phyloP scores from a whole-genome alignment of 2,113 vertebrate genomes.

The Mionectes macconnelli region DNA sequence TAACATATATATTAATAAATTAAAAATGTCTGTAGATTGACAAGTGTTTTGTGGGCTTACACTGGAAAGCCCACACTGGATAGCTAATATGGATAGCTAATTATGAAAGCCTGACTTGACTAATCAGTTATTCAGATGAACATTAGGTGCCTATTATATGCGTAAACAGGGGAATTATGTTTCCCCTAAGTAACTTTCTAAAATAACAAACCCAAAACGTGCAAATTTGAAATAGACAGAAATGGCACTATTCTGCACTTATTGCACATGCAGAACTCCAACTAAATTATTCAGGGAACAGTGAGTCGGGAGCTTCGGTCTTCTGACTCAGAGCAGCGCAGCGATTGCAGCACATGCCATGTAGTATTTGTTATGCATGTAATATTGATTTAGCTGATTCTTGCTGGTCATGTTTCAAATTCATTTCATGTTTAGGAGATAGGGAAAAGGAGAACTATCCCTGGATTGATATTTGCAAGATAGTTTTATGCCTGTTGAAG shows the following conservation, averaged over 20 bases:
- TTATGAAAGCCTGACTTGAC: slow-evolving; percentile 85
- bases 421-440: background rate
- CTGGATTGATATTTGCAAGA: background rate
- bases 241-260: background rate
- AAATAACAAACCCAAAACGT: slow-evolving; percentile 56
- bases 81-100: too few species aligned
- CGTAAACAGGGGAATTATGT: slow-evolving; percentile 78
- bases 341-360: background rate
- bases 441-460: background rate
- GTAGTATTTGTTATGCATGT: background rate
- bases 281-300: slow-evolving; percentile 49
- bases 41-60: slow-evolving; percentile 78
- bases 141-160: slow-evolving; percentile 87
- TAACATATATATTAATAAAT: slow-evolving; percentile 68
- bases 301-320: background rate
- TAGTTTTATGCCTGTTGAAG: slow-evolving; percentile 35
- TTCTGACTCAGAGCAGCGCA: slow-evolving; percentile 9
- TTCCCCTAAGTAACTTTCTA: slow-evolving; percentile 81
- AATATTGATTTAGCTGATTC: slow-evolving; percentile 1
- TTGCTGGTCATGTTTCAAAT: slow-evolving; percentile 44
- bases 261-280: slow-evolving; percentile 30
- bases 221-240: slow-evolving; percentile 11
- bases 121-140: slow-evolving; percentile 98
- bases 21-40: slow-evolving; percentile 60
- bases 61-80: slow-evolving; percentile 82